Conservation (phyloP, 2,888 invertebrate species). For the Latrodectus elegans region DNA sequence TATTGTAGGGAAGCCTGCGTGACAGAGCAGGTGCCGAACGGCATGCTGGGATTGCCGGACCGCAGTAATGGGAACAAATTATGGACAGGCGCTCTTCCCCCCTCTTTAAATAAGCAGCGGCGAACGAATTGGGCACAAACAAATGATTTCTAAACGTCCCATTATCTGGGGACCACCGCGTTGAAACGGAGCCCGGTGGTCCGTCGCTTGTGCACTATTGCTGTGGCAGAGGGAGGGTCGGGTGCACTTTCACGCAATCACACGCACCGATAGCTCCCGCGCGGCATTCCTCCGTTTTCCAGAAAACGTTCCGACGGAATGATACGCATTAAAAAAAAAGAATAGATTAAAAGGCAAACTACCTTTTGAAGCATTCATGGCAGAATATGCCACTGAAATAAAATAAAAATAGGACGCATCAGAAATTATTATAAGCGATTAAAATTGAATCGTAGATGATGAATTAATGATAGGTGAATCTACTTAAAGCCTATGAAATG, state of each 20-base stretch:
- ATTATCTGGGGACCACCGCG: slow-evolving; percentile 60
- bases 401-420: too few relatives aligned
- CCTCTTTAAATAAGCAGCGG: slow-evolving; percentile 44
- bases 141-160: slow-evolving; percentile 64
- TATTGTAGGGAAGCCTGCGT: slow-evolving; percentile 22
- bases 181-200: slow-evolving; percentile 47
- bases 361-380: too few relatives aligned
- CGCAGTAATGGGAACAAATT: slow-evolving; percentile 60
- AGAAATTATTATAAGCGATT: too few relatives aligned
- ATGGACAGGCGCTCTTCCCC: slow-evolving; percentile 31
- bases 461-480: too few relatives aligned
- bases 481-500: too few relatives aligned
- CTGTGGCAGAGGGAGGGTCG: not conserved
- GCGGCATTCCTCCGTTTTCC: not conserved
- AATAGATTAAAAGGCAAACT: too few relatives aligned
- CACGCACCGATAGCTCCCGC: not conserved
- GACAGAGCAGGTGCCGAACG: slow-evolving; percentile 53
- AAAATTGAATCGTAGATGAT: too few relatives aligned
- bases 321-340: not conserved
- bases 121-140: slow-evolving; percentile 57
- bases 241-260: not conserved
- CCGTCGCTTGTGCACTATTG: not conserved
- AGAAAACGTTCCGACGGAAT: not conserved
- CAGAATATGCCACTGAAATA: too few relatives aligned
- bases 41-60: slow-evolving; percentile 33